Evolutionary conservation across 2,888 invertebrate genomes (phyloP).

Genomic region (Euspilapteryx auroguttella): DNA sequence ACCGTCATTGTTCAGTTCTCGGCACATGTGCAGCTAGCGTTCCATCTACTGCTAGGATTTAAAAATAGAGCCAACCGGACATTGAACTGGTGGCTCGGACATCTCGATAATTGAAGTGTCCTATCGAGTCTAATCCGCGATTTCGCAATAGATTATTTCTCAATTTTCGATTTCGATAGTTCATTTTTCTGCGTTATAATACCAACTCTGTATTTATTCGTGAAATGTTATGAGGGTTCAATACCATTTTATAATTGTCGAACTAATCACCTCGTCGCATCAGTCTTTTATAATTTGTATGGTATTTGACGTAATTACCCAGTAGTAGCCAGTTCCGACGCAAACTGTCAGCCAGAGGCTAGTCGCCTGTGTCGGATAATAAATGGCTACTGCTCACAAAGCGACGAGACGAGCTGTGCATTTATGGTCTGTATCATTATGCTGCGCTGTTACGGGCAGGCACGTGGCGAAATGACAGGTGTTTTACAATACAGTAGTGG

Average conservation of each 20-base stretch:
- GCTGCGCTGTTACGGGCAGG: slow-evolving; percentile 12
- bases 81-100: slow-evolving; percentile 51
- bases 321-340: no score
- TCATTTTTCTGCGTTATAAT: no score
- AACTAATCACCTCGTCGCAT: no score
- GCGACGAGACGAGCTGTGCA: neutral
- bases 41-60: slow-evolving; percentile 24
- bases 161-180: slow-evolving; percentile 10
- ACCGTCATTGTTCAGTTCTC: neutral
- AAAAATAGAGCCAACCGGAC: slow-evolving; percentile 52
- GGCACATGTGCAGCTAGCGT: slow-evolving; percentile 10
- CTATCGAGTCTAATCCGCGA: slow-evolving; percentile 22
- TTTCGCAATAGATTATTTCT: no score
- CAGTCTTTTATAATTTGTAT: no score
- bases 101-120: slow-evolving; percentile 48
- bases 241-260: no score
- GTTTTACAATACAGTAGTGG: slow-evolving; percentile 8
- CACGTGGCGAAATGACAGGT: slow-evolving; percentile 24
- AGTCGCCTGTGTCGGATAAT: slow-evolving; percentile 16
- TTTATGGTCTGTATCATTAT: slow-evolving; percentile 3
- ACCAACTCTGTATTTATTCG: no score
- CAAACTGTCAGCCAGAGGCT: no score
- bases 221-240: no score
- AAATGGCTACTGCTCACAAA: slow-evolving; percentile 16
- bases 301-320: no score